Base-by-base conservation (phyloP, 2,113 vertebrate species). In the Gambusia affinis region DNA sequence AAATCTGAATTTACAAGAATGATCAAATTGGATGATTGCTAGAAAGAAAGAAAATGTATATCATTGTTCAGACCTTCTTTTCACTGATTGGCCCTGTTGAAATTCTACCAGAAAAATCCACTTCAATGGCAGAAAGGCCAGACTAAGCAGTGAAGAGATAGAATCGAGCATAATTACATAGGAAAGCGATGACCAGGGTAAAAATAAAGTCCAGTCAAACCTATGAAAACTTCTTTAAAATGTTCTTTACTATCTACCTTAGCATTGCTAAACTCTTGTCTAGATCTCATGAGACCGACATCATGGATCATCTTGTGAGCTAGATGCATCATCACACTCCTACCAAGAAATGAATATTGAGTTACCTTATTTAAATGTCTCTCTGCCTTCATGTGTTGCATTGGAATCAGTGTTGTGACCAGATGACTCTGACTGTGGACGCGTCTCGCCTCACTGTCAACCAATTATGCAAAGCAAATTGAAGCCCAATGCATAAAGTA, bases 401-500 rank as follows among this genome's bases (percentile, higher is more conserved):
- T 68, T 70, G 62, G 47, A 81, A 67, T 51, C 73, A 64, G 71
- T 72, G 72, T 87, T 78, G 79, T 54, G 51, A 57, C 47, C 47
- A 24, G 47, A 54, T 54, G 47, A 54, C 8, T 54, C 47, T 8
- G 47, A 22, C 15, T 54, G 47, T 51, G 47, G 39, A 42, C 4
- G 39, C 4, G 4, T 24, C 15, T 54, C 47, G 51, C 24, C 51
- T 10, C 22, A 19, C 44, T 70, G 60, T 76, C 44, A 71, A 17
- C 14, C 62, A 85, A 72, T 63, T 80, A 76, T 78, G 71, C 73
- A 63, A 75, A 79, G 73, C 39, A 70, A 82, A 47, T 19, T 19
- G 73, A 74, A 65, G 29, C 67, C 69, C 81, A 81, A 62, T 85
- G 83, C 86, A 90, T 76, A 85, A 90, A 85, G 83, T 86, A 81